Conservation (phyloP, 1,140 invertebrate genomes). For the Hormaphis cornu region DNA sequence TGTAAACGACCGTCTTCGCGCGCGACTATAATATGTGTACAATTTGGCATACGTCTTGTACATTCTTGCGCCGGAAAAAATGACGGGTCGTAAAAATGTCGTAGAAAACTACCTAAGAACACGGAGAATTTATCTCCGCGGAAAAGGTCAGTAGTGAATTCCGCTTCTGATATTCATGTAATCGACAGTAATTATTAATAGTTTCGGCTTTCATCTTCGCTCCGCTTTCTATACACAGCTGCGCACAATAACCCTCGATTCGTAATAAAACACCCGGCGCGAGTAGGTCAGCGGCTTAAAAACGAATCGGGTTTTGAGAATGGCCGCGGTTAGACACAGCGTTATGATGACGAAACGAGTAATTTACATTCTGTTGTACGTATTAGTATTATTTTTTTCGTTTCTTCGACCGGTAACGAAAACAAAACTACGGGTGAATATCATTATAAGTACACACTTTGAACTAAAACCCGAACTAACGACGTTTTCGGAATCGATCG, state of each 20-base stretch:
- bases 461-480: too few relatives aligned
- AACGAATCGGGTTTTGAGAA: background rate
- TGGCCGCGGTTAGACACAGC: too few relatives aligned
- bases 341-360: too few relatives aligned
- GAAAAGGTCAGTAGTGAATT: conserved; percentile 27
- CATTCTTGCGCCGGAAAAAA: background rate
- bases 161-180: conserved; percentile 25
- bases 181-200: conserved; percentile 31
- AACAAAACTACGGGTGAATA: too few relatives aligned
- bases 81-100: background rate
- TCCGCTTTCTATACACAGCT: conserved; percentile 31
- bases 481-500: too few relatives aligned
- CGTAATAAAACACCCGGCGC: background rate
- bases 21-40: too few relatives aligned
- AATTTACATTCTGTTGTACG: too few relatives aligned
- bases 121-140: conserved; percentile 13
- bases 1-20: too few relatives aligned
- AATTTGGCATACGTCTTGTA: conserved; percentile 15
- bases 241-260: conserved; percentile 15
- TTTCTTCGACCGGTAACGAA: too few relatives aligned
- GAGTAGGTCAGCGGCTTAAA: conserved; percentile 21
- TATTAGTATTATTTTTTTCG: too few relatives aligned
- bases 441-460: too few relatives aligned
- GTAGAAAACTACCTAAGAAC: background rate
- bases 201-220: conserved; percentile 30